phyloP scores from a whole-genome alignment of 2,113 vertebrate genomes.

The Callopanchax toddi region DNA sequence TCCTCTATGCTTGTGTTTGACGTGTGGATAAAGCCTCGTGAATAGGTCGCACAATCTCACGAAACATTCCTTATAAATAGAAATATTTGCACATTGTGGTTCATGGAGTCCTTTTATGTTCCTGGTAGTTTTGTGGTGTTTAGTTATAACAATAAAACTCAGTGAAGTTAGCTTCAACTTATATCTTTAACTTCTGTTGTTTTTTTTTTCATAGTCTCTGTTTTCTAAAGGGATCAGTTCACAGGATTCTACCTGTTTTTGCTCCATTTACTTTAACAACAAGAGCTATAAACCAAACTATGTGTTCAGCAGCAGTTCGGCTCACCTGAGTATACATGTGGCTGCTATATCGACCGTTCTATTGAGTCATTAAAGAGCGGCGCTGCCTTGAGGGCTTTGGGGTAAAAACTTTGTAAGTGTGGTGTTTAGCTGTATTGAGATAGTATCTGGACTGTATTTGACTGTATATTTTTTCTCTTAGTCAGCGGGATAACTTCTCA shows the following conservation, averaged over 20 bases:
- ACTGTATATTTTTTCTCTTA: slow-evolving; percentile 50
- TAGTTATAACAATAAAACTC: slow-evolving; percentile 2
- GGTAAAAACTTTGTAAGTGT: slow-evolving; percentile 49
- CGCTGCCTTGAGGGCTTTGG: slow-evolving; percentile 35
- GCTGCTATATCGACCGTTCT: slow-evolving; percentile 66
- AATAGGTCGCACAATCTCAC: slow-evolving; percentile 27
- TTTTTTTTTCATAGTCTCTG: neutral
- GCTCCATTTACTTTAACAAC: slow-evolving; percentile 52
- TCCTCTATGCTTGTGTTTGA: slow-evolving; percentile 1
- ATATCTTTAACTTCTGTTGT: no score
- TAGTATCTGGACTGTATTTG: slow-evolving; percentile 58
- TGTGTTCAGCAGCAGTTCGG: slow-evolving; percentile 56
- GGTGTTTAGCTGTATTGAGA: slow-evolving; percentile 42
- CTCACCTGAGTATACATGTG: slow-evolving; percentile 64
- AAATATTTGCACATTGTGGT: slow-evolving; percentile 27
- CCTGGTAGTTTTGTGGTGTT: neutral
- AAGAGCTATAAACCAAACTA: slow-evolving; percentile 46
- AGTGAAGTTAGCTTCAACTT: slow-evolving; percentile 12
- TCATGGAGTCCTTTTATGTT: slow-evolving; percentile 25
- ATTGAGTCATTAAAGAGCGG: slow-evolving; percentile 62
- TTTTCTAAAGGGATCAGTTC: slow-evolving; percentile 36
- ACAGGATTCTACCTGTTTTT: slow-evolving; percentile 39
- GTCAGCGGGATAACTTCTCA: slow-evolving; percentile 52
- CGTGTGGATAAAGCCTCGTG: neutral
- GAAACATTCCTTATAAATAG: slow-evolving; percentile 41